These are phyloP conservation scores for Otis tarda DNA, from an alignment of 2,113 vertebrate genomes.

Conservation along the genomic window DNA sequence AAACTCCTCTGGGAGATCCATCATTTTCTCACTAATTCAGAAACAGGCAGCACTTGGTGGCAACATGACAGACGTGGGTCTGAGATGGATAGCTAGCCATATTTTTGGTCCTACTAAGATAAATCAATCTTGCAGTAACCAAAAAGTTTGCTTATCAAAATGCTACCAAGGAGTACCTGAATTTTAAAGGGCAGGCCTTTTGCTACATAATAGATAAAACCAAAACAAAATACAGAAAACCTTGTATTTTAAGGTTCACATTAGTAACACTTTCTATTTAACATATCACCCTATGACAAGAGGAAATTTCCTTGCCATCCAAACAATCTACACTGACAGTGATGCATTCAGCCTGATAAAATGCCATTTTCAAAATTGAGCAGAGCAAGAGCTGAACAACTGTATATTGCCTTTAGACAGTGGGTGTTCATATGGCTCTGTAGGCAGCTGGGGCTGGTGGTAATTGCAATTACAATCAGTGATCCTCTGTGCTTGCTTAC, in stretches of 20 bases:
- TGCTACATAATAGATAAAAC: neutral
- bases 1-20: neutral
- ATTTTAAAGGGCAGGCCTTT: neutral
- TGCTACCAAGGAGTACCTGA: neutral
- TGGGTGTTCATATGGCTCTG: accelerated
- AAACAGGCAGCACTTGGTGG: neutral
- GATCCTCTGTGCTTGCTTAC: neutral
- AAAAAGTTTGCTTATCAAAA: neutral
- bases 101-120: neutral
- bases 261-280: neutral
- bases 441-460: neutral
- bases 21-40: neutral
- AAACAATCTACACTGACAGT: neutral
- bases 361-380: neutral
- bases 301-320: neutral
- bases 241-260: neutral
- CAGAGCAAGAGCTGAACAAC: neutral
- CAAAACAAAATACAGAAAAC: neutral
- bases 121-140: neutral
- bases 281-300: neutral
- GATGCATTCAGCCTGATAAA: neutral
- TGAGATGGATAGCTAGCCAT: neutral
- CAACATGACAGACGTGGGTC: neutral
- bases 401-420: neutral
- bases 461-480: neutral